These are phyloP conservation scores for Bombus sibiricus DNA, from an alignment of 1,140 invertebrate species.

Conservation along the genomic window DNA sequence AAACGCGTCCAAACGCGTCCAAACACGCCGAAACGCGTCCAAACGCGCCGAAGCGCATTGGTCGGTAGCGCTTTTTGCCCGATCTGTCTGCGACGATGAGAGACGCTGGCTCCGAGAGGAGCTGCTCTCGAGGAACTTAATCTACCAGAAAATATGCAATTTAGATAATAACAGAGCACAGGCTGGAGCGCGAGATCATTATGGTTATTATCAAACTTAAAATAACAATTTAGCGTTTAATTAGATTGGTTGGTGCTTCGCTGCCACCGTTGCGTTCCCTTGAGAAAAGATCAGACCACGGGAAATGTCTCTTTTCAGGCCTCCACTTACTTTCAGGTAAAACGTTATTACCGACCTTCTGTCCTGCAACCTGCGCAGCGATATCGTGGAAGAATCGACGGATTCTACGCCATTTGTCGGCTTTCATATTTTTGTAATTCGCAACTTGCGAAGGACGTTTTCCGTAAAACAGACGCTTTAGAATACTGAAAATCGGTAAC, in stretches of 20 bases:
- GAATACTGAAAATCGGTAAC: too few species aligned
- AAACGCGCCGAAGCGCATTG: too few species aligned
- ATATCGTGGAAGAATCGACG: background rate
- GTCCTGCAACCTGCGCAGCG: constrained; percentile 9
- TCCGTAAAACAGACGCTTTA: too few species aligned
- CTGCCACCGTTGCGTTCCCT: background rate
- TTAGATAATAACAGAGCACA: constrained; percentile 80
- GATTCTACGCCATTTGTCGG: background rate
- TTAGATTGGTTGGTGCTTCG: constrained; percentile 75
- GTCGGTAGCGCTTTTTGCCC: constrained; percentile 4
- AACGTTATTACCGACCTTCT: constrained; percentile 58
- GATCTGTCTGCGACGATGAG: background rate
- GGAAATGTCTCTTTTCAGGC: background rate
- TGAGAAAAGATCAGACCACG: background rate
- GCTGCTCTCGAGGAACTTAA: constrained; percentile 75
- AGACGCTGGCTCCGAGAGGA: constrained; percentile 57
- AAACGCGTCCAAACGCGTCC: too few species aligned
- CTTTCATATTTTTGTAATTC: too few species aligned
- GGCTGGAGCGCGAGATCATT: constrained; percentile 77
- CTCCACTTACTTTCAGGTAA: constrained; percentile 50
- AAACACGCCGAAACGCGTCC: too few species aligned
- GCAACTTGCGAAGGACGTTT: too few species aligned
- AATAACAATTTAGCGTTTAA: constrained; percentile 82
- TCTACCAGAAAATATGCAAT: constrained; percentile 82
- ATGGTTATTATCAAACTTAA: constrained; percentile 81